Conservation (phyloP, 2,113 vertebrate species). For the Boleophthalmus pectinirostris region DNA sequence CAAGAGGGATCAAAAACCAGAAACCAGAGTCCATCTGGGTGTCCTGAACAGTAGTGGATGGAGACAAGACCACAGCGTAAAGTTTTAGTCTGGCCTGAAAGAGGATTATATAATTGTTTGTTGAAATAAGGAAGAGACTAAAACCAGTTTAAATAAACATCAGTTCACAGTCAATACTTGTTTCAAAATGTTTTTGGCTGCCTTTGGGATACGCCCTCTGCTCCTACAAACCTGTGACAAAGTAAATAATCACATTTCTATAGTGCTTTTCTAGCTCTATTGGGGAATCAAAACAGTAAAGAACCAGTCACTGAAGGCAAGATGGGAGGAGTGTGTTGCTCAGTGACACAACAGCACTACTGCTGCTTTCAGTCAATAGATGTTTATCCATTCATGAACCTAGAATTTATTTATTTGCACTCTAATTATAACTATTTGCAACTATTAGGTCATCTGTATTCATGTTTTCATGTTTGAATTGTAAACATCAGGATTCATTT, state of each 20-base stretch:
- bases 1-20: not conserved
- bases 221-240: too few species aligned
- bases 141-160: not conserved
- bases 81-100: not conserved
- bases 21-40: not conserved
- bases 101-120: not conserved
- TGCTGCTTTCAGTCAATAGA: not conserved
- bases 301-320: not conserved
- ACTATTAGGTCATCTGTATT: not conserved
- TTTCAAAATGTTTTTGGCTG: not conserved
- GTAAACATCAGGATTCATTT: not conserved
- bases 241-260: not conserved
- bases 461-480: not conserved
- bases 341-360: not conserved
- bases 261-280: not conserved
- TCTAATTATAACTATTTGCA: not conserved
- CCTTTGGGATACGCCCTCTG: not conserved
- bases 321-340: not conserved
- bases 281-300: too few species aligned
- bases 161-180: too few species aligned
- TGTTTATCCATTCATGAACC: not conserved
- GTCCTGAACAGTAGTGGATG: slow-evolving; percentile 16
- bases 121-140: not conserved
- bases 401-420: not conserved
- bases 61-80: not conserved